These are phyloP conservation scores for Etheostoma spectabile DNA, from an alignment of 2,113 vertebrate genomes.

Conservation along the genomic window DNA sequence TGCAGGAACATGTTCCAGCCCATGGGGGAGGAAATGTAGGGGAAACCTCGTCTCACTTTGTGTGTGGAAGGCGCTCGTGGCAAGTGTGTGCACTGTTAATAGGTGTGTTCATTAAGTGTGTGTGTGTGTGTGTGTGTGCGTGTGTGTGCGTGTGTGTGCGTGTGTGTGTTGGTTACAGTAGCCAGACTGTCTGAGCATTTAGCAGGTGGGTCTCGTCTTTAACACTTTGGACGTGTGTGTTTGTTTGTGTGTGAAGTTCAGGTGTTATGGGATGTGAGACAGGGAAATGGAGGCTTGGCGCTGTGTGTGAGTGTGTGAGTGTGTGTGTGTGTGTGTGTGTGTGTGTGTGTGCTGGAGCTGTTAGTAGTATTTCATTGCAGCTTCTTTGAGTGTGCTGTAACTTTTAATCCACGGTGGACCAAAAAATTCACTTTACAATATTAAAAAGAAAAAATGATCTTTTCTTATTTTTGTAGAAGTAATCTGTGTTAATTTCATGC, in stretches of 20 bases:
- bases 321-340: constrained; percentile 4
- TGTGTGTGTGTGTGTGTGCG: constrained; percentile 21
- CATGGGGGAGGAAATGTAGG: constrained; percentile 49
- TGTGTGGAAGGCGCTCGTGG: constrained; percentile 26
- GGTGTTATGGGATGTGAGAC: constrained; percentile 64
- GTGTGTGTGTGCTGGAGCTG: background rate
- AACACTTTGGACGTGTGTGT: constrained; percentile 59
- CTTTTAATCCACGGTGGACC: background rate
- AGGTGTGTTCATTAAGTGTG: constrained; percentile 42
- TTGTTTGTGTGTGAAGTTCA: constrained; percentile 65
- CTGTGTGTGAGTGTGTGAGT: constrained; percentile 13
- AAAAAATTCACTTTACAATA: background rate
- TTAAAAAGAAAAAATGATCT: background rate
- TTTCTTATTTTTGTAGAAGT: background rate
- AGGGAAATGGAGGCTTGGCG: constrained; percentile 43
- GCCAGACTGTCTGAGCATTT: constrained; percentile 63
- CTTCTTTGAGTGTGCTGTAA: constrained; percentile 19
- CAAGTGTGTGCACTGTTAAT: constrained; percentile 40
- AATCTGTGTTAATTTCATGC: no score
- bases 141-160: constrained; percentile 31
- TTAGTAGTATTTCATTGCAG: constrained; percentile 11
- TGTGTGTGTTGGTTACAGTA: constrained; percentile 56
- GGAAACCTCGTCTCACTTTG: constrained; percentile 34
- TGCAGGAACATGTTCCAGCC: constrained; percentile 54
- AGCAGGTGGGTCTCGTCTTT: constrained; percentile 74